Percentiles rank a stretch among this genome's conserved stretches.
Evolutionary conservation across 2,888 invertebrate species (phyloP).

Genomic region (Scaptomyza reducta): DNA sequence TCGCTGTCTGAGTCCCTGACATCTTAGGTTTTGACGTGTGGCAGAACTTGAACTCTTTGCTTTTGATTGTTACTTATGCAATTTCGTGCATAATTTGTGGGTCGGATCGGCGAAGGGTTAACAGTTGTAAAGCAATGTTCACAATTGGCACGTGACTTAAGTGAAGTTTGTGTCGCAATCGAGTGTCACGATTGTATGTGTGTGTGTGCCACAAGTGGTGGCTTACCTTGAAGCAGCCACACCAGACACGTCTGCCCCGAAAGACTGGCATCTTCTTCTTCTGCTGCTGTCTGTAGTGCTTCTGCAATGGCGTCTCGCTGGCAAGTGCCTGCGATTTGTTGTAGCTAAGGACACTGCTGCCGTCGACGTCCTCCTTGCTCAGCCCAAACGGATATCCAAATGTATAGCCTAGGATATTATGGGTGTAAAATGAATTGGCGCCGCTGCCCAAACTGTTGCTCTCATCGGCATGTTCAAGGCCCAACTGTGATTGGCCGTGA

Average conservation of each 20-base stretch:
- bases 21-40: no score
- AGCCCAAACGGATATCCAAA: constrained; percentile 80
- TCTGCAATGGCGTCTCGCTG: constrained; percentile 83
- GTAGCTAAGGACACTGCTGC: constrained; percentile 18
- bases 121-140: constrained; percentile 15
- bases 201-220: constrained; percentile 11
- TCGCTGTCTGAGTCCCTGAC: no score
- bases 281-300: constrained; percentile 84
- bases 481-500: constrained; percentile 31
- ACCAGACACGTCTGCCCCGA: constrained; percentile 87
- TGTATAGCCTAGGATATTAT: constrained; percentile 83
- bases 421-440: constrained; percentile 80
- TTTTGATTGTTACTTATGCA: constrained; percentile 39
- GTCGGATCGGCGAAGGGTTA: background rate
- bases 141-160: constrained; percentile 51
- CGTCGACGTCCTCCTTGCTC: constrained; percentile 55
- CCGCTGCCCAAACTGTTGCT: constrained; percentile 61
- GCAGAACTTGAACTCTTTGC: no score
- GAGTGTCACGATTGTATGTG: background rate
- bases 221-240: constrained; percentile 93
- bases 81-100: constrained; percentile 56
- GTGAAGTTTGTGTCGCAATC: background rate
- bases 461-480: constrained; percentile 60
- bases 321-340: constrained; percentile 35
- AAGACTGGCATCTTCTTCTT: constrained; percentile 88